These are phyloP conservation scores for Gambelia wislizenii DNA, from an alignment of 2,797 vertebrate genomes.

Conservation along the genomic window DNA sequence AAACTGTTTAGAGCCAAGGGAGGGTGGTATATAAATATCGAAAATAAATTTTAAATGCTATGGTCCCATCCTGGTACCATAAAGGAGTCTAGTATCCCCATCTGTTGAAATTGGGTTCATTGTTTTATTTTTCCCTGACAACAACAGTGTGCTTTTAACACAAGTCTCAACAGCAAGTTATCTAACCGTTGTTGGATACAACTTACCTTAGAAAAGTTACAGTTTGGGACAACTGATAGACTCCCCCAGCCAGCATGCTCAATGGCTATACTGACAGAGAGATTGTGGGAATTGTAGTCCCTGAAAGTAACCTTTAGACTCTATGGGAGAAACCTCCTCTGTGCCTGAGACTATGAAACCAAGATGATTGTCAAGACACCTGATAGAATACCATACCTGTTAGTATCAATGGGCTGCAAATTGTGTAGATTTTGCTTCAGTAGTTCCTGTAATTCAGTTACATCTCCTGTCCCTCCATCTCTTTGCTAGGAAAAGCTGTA, in stretches of 20 bases:
- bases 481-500: not conserved
- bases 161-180: not conserved
- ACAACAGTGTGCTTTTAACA: not conserved
- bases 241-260: too few relatives aligned
- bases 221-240: too few relatives aligned
- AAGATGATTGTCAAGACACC: not conserved
- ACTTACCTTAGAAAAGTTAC: too few relatives aligned
- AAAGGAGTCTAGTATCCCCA: not conserved
- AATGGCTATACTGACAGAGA: too few relatives aligned
- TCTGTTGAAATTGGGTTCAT: not conserved
- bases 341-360: not conserved
- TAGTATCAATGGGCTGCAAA: not conserved
- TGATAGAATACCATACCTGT: not conserved
- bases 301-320: too few relatives aligned
- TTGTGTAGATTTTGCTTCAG: not conserved
- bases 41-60: not conserved
- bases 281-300: too few relatives aligned
- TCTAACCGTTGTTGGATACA: not conserved
- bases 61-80: not conserved
- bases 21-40: not conserved
- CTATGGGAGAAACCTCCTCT: not conserved
- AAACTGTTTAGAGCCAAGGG: not conserved
- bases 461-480: not conserved
- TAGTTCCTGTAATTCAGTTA: not conserved
- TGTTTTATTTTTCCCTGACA: not conserved